Evolutionary conservation across 92 coral and sea anemone genomes (phyloP).

Genomic region (Micromussa lordhowensis): DNA sequence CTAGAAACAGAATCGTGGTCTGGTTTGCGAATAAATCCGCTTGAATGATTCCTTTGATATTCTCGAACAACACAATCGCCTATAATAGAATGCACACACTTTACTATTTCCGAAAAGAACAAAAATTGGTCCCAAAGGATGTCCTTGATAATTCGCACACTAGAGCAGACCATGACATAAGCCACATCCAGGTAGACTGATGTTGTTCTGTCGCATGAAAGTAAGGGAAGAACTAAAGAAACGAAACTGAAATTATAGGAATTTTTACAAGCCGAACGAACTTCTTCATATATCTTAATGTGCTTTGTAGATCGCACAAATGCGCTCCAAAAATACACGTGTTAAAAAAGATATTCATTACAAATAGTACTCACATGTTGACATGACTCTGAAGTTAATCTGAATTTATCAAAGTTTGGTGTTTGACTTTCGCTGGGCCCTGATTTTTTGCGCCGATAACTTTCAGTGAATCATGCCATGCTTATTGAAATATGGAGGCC

Average conservation of each 20-base stretch:
- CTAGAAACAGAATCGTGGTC: background rate
- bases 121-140: conserved; percentile 55
- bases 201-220: background rate
- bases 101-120: conserved; percentile 20
- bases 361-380: conserved; percentile 42
- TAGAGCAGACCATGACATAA: conserved; percentile 16
- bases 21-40: conserved; percentile 22
- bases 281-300: conserved; percentile 21
- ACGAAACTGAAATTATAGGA: conserved; percentile 37
- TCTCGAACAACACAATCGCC: conserved; percentile 26
- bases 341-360: conserved; percentile 24
- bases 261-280: conserved; percentile 13
- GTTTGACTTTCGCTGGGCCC: conserved; percentile 41
- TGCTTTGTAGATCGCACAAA: conserved; percentile 24
- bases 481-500: background rate
- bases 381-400: conserved; percentile 52
- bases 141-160: background rate
- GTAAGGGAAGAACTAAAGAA: background rate
- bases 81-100: conserved; percentile 39
- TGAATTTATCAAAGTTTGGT: conserved; percentile 35
- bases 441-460: conserved; percentile 39
- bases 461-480: conserved; percentile 16
- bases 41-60: conserved; percentile 26
- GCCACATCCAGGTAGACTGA: background rate
- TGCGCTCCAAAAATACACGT: conserved; percentile 39